Evolutionary conservation across 2,797 vertebrate genomes (phyloP).

Genomic region (Triplophysa bombifrons): DNA sequence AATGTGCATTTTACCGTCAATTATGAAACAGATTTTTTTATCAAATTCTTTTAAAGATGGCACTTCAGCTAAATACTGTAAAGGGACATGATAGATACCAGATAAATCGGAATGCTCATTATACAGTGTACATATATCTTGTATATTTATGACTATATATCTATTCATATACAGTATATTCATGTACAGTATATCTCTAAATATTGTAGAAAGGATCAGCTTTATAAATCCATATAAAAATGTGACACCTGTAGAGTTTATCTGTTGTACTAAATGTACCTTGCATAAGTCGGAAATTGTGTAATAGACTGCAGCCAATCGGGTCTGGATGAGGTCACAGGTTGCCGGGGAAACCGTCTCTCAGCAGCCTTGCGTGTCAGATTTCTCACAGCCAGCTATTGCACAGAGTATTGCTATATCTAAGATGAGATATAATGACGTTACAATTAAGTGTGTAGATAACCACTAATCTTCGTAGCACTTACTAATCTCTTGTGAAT

Average conservation of each 20-base stretch:
- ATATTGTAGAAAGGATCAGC: constrained; percentile 62
- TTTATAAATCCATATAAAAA: constrained; percentile 64
- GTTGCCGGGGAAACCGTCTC: constrained; percentile 37
- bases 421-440: constrained; percentile 47
- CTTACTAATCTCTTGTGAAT: constrained; percentile 28
- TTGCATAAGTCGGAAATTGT: constrained; percentile 54
- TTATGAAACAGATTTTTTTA: neutral
- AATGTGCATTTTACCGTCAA: neutral
- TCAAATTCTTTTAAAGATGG: neutral
- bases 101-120: constrained; percentile 5
- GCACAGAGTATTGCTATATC: constrained; percentile 60
- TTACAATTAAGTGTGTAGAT: neutral
- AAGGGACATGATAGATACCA: constrained; percentile 8
- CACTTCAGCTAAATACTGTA: constrained; percentile 22
- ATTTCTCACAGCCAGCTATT: constrained; percentile 48
- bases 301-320: constrained; percentile 43
- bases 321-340: constrained; percentile 12
- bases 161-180: constrained; percentile 15
- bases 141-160: constrained; percentile 34
- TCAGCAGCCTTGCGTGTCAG: constrained; percentile 43
- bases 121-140: constrained; percentile 2
- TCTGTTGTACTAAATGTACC: constrained; percentile 52
- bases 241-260: constrained; percentile 34
- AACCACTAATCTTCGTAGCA: constrained; percentile 3
- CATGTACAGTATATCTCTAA: constrained; percentile 26